These are phyloP conservation scores for Meriones unguiculatus DNA, from an alignment of 2,113 vertebrate species.

Conservation along the genomic window DNA sequence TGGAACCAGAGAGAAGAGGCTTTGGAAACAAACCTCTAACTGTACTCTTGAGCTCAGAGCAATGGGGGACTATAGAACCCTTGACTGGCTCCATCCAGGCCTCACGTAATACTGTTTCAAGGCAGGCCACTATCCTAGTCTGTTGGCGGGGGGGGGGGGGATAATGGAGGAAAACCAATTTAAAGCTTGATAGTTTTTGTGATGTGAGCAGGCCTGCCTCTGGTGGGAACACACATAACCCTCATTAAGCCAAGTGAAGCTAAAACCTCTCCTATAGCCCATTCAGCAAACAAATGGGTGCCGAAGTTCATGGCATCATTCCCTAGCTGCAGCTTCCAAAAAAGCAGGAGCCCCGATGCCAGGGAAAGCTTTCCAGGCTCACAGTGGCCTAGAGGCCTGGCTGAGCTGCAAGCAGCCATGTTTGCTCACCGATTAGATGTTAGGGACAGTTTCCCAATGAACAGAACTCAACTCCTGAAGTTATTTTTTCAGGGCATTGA, in stretches of 20 bases:
- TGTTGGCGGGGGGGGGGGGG: background rate
- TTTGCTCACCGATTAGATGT: background rate
- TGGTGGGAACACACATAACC: background rate
- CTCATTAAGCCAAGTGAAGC: background rate
- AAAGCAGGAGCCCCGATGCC: background rate
- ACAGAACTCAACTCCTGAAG: background rate
- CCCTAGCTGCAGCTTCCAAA: background rate
- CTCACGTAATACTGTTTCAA: background rate
- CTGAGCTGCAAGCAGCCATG: background rate
- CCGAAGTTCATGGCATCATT: background rate
- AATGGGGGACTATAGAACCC: background rate
- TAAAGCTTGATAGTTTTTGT: background rate
- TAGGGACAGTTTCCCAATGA: background rate
- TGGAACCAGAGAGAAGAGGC: constrained; percentile 3
- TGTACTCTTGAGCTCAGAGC: background rate
- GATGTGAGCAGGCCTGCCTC: background rate
- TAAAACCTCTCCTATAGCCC: background rate
- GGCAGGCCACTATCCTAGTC: background rate
- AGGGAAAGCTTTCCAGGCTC: constrained; percentile 19
- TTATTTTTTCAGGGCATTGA: constrained; percentile 3
- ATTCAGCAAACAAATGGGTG: background rate
- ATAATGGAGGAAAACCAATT: background rate
- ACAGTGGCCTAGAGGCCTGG: background rate
- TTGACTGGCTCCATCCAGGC: background rate
- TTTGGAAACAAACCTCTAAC: constrained; percentile 27